Percentiles rank a stretch among this genome's conserved stretches.
Conservation (phyloP, 2,113 vertebrate species). For the Campylorhamphus procurvoides region DNA sequence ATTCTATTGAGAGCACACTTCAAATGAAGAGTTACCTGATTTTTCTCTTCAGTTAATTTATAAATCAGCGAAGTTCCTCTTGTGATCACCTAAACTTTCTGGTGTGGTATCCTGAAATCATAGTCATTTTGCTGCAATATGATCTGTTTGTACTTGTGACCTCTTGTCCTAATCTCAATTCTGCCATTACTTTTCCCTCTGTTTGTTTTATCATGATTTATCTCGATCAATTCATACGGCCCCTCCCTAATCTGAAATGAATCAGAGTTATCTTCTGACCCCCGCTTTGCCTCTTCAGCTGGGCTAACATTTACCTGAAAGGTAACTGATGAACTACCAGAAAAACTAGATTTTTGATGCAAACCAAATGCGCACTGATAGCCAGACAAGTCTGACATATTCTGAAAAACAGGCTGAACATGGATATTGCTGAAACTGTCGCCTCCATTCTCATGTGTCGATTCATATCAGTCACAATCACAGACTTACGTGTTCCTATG, state of each 20-base stretch:
- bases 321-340: not conserved
- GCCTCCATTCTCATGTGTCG: rapidly evolving
- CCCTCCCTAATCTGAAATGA: not conserved
- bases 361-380: not conserved
- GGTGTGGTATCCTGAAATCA: not conserved
- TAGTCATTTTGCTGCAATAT: not conserved
- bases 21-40: not conserved
- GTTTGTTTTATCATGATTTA: not conserved
- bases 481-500: not conserved
- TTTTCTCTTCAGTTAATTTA: constrained; percentile 22
- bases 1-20: not conserved
- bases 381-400: not conserved
- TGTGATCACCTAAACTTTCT: not conserved
- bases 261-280: not conserved
- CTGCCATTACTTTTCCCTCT: not conserved
- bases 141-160: not conserved
- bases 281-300: not conserved
- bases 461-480: not conserved
- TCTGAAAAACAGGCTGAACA: not conserved
- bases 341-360: not conserved
- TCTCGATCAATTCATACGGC: not conserved
- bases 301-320: not conserved
- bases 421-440: not conserved
- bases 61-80: not conserved
- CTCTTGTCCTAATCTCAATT: not conserved